Conservation (phyloP, 2,888 invertebrate genomes). For the Malachius bipustulatus region DNA sequence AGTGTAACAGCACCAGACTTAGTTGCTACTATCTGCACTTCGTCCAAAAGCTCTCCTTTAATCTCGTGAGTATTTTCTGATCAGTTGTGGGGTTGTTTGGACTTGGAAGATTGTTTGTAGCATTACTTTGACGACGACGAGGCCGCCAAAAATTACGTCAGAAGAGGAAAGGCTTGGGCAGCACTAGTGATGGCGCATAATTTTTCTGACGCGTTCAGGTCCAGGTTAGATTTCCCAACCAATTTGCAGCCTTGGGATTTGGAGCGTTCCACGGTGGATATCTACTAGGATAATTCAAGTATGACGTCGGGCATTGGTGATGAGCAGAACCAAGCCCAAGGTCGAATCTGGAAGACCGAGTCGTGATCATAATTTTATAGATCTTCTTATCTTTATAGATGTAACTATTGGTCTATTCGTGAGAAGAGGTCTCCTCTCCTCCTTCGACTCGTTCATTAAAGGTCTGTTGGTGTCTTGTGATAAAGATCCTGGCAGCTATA, state of each 20-base stretch:
- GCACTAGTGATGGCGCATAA: conserved; percentile 62
- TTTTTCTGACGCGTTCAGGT: conserved; percentile 57
- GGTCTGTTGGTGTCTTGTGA: conserved; percentile 51
- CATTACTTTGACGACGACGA: conserved; percentile 36
- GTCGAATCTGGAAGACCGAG: too few relatives aligned
- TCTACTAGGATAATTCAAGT: conserved; percentile 81
- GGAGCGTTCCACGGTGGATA: conserved; percentile 51
- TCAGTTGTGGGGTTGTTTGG: neutral
- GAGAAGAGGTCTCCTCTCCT: conserved; percentile 56
- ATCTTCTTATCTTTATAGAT: conserved; percentile 46
- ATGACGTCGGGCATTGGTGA: conserved; percentile 27
- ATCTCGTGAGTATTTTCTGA: conserved; percentile 45
- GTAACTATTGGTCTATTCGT: conserved; percentile 80
- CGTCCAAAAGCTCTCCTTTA: conserved; percentile 52
- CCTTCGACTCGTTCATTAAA: conserved; percentile 61
- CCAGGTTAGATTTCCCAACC: conserved; percentile 40
- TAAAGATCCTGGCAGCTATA: conserved; percentile 49
- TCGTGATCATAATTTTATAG: too few relatives aligned
- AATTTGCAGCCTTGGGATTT: conserved; percentile 47
- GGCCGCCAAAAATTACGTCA: conserved; percentile 53
- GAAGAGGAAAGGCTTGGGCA: conserved; percentile 62
- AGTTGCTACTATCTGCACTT: conserved; percentile 69
- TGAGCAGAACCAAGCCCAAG: neutral
- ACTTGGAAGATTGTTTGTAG: conserved; percentile 17
- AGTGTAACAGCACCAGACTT: conserved; percentile 38